phyloP scores from a whole-genome alignment of 2,888 invertebrate genomes.

The Drosophila mulleri region DNA sequence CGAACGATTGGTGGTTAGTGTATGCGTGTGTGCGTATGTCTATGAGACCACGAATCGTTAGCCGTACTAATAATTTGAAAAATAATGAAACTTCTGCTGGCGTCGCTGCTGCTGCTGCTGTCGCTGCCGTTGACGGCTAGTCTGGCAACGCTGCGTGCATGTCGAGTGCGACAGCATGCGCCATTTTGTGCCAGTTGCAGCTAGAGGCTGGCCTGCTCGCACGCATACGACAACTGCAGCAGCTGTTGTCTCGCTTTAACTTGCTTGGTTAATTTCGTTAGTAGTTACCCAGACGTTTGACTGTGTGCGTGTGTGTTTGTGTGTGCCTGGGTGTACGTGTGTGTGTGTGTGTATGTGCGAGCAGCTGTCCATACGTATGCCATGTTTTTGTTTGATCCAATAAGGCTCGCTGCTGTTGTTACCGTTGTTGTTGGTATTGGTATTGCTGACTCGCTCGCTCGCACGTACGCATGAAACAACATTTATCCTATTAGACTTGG shows the following conservation, averaged over 20 bases:
- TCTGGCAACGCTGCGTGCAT: slow-evolving; percentile 21
- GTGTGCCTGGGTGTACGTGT: background rate
- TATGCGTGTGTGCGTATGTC: slow-evolving; percentile 25
- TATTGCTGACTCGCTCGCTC: slow-evolving; percentile 22
- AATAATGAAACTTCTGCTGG: slow-evolving; percentile 74
- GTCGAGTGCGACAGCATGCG: slow-evolving; percentile 25
- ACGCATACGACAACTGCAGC: slow-evolving; percentile 17
- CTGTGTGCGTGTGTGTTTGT: background rate
- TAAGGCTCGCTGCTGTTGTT: slow-evolving; percentile 55
- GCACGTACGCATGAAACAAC: slow-evolving; percentile 46
- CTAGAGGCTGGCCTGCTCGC: slow-evolving; percentile 33
- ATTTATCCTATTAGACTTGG: slow-evolving; percentile 67
- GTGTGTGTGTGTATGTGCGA: slow-evolving; percentile 8
- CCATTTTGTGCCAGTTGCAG: slow-evolving; percentile 18
- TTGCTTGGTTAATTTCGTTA: slow-evolving; percentile 80
- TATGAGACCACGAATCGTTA: slow-evolving; percentile 81
- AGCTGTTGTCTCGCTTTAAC: slow-evolving; percentile 80
- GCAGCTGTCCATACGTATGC: slow-evolving; percentile 54
- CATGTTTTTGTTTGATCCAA: slow-evolving; percentile 63
- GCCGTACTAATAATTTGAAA: slow-evolving; percentile 82
- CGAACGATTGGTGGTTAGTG: slow-evolving; percentile 76
- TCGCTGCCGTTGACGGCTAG: slow-evolving; percentile 6
- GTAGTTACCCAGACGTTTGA: slow-evolving; percentile 49
- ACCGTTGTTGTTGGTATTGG: slow-evolving; percentile 9
- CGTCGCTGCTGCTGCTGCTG: slow-evolving; percentile 17